A percentile compares a stretch with the other conserved stretches of the same genome.
Conservation (phyloP, 2,888 invertebrate species). For the Leucoma salicis region DNA sequence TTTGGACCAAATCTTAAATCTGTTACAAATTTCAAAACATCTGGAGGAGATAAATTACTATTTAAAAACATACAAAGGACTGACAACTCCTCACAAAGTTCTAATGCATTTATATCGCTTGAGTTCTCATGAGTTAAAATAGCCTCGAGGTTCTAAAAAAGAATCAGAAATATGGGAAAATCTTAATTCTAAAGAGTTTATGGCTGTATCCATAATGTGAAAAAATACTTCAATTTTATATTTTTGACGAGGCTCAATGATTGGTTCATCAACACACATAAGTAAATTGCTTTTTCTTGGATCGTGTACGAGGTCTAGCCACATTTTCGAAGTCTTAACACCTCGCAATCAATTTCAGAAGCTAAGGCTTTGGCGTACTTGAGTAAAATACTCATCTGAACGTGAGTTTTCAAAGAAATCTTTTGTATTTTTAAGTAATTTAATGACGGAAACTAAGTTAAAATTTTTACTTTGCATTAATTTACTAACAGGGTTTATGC, state of each 20-base stretch:
- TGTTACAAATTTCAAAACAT: constrained; percentile 2
- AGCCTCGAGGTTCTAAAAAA: neutral
- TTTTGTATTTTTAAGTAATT: constrained; percentile 5
- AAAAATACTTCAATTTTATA: constrained; percentile 10
- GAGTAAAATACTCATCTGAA: constrained; percentile 2
- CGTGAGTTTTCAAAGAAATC: constrained; percentile 12
- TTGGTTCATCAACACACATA: constrained; percentile 6
- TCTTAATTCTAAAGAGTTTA: neutral
- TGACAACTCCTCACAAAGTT: constrained; percentile 6
- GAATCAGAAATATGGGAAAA: neutral
- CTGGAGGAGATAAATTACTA: constrained; percentile 6
- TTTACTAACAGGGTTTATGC: neutral
- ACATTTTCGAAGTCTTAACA: neutral
- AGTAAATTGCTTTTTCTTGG: constrained; percentile 7
- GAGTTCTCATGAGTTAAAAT: constrained; percentile 7
- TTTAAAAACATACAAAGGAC: constrained; percentile 3
- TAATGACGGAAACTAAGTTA: constrained; percentile 7
- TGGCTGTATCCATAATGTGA: constrained; percentile 6
- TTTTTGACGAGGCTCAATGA: constrained; percentile 8
- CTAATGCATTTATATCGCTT: constrained; percentile 5
- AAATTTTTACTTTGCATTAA: neutral
- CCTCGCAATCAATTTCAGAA: constrained; percentile 3
- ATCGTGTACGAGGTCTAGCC: neutral
- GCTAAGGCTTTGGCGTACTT: constrained; percentile 1
- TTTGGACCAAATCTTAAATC: constrained; percentile 7